Base-by-base conservation (phyloP, 1,140 invertebrate species). In the Gerris buenoi region DNA sequence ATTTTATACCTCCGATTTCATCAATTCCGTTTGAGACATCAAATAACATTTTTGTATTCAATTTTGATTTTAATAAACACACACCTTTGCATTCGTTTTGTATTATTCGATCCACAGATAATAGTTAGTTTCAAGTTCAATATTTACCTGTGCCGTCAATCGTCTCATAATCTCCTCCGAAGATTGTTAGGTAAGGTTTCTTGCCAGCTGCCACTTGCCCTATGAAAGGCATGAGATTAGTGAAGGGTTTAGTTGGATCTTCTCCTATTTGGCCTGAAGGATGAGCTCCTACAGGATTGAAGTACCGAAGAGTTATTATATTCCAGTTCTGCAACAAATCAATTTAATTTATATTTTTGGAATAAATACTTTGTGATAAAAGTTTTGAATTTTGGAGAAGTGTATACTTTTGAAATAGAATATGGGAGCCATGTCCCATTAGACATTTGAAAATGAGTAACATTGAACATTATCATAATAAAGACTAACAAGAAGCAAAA, bases 231-330 rank as follows among this genome's bases (percentile, higher is more conserved):
- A 95, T 95, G 27, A 96, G 78, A 78, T 95, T 95, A 27, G 90
- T 89, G 70, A 91, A 92, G 65, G 87, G 81, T 73, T 93, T 91
- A 25, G 88, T 88, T 13, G 93, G 93, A 77, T 95, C 90, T 77
- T 95, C 93, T 0, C 93, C 93, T 66, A 96, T 95, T 29, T 86
- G 77, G 0, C 93, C 93, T n/a, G 84, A 86, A 1, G 85, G 83
- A 79, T 97, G 93, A 27, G 93, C 90, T 23, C 93, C 93, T 14
- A 95, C 89, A 10, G 93, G 93, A 77, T 97, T 97, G 76, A 97
- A 97, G 75, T 96, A 97, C 18, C 93, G 82, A 22, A 97, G 77
- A 0, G 87, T 84, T 72, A 95, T 86, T 58, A 93, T 89, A 74
- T 93, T 93, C 92, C 92, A 96, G 73, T 82, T 83, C 89, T 93